Evolutionary conservation across 64 coral and sea anemone species (phyloP).

Genomic region (Porites lutea): DNA sequence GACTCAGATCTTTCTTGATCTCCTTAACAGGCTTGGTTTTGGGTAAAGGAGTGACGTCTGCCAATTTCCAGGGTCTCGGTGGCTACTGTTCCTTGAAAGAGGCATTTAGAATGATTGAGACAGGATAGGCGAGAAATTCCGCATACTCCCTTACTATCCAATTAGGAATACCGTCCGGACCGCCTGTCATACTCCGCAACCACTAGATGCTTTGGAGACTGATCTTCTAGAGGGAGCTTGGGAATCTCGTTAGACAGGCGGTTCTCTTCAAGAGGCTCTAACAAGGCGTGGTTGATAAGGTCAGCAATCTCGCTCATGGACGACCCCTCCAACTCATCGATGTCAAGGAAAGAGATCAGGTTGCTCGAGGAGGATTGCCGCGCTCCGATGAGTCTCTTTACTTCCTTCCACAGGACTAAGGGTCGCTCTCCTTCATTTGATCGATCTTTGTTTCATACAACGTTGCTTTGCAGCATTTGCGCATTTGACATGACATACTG

Average conservation of each 20-base stretch:
- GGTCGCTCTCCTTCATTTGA: constrained; percentile 48
- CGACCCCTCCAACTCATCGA: no score
- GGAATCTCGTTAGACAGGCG: no score
- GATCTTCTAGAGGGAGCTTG: no score
- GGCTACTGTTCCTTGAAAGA: no score
- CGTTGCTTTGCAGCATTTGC: constrained; percentile 21
- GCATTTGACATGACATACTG: neutral
- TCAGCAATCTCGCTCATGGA: constrained; percentile 20
- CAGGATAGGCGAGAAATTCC: no score
- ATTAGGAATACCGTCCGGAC: no score
- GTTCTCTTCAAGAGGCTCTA: constrained; percentile 10
- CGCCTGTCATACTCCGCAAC: constrained; percentile 38
- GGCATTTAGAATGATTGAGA: no score
- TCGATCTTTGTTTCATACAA: neutral
- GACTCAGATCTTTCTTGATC: no score
- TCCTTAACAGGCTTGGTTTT: no score
- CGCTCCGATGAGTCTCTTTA: constrained; percentile 54
- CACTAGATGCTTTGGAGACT: constrained; percentile 25
- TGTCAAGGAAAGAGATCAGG: neutral
- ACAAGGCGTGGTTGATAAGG: constrained; percentile 12
- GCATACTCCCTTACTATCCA: no score
- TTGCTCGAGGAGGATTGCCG: constrained; percentile 9
- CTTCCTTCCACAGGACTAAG: constrained; percentile 57
- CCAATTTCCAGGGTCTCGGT: no score
- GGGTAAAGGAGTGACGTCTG: no score